Evolutionary conservation across 2,113 vertebrate genomes (phyloP), one percentile per base, ranked within the genome.

Genomic region (Spermophilus dauricus): DNA sequence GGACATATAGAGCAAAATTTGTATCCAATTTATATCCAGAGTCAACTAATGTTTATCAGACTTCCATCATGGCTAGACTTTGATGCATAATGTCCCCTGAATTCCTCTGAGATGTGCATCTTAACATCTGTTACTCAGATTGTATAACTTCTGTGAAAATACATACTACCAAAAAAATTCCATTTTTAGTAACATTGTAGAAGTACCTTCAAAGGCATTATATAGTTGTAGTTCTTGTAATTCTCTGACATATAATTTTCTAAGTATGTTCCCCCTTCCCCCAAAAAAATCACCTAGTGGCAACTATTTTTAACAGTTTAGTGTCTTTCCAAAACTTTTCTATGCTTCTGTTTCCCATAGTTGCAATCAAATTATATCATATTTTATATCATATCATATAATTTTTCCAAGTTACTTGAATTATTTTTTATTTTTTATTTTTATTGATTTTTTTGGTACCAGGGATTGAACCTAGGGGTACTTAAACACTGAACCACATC

Each of bases 161-260:
- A 45, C 45, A 45, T 45, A 45, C 45, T 45, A 45, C 45, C 45
- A 45, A 45, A 45, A 45, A 45, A 45, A 45, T 45, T 45, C 45
- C 45, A 45, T 45, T 45, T 45, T 45, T 45, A 45, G 45, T 45
- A 45, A 45, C 45, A 45, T 45, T 45, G 45, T 1, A 45, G 45
- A 45, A 45, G 42, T 45, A 45, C 42, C 42, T 45, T 45, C 42
- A 45, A 45, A 45, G 18, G 78, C 73, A 86, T 75, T 45, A 34
- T 72, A 8, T 75, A 58, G 37, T 37, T 65, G 37, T 22, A 81
- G 20, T 42, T 75, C 84, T 61, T 73, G n/a, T 39, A 63, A 89
- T 83, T 92, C 67, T 51, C 24, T 92, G 48, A 65, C 67, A 89
- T 16, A 22, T 85, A 45, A 48, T 80, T 87, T 94, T 92, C 42